Evolutionary conservation across 1,140 invertebrate genomes (phyloP).

Genomic region (Leptestheria dahalacensis): DNA sequence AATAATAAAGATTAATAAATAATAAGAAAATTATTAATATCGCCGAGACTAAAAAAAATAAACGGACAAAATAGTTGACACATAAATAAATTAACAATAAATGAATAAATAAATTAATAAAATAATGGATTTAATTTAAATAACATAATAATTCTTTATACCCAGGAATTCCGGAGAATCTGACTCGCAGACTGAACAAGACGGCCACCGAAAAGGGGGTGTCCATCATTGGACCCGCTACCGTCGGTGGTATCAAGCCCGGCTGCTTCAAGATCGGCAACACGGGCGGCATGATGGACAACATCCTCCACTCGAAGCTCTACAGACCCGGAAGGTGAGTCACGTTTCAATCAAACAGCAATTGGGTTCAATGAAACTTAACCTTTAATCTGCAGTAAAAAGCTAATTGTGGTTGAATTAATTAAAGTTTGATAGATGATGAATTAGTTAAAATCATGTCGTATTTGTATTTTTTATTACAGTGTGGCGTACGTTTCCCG

Average conservation of each 20-base stretch:
- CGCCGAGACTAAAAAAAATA: no score
- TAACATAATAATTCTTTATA: background rate
- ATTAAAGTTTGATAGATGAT: background rate
- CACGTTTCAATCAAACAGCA: background rate
- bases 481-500: constrained; percentile 96
- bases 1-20: background rate
- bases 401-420: background rate
- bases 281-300: constrained; percentile 99
- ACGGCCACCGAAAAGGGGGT: constrained; percentile 66
- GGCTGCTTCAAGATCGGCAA: constrained; percentile 99
- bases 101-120: background rate
- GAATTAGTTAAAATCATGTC: no score
- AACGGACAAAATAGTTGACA: no score
- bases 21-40: background rate
- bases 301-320: constrained; percentile 92
- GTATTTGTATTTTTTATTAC: constrained; percentile 24
- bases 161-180: constrained; percentile 41
- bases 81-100: background rate
- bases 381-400: no score
- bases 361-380: background rate
- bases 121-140: background rate
- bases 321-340: constrained; percentile 69
- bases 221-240: constrained; percentile 88
- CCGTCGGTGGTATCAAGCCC: constrained; percentile 94
- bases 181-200: constrained; percentile 84